A percentile compares a stretch with the other conserved stretches of the same genome.
These are phyloP conservation scores for Morelia viridis DNA, from an alignment of 2,797 vertebrate genomes.

Conservation along the genomic window DNA sequence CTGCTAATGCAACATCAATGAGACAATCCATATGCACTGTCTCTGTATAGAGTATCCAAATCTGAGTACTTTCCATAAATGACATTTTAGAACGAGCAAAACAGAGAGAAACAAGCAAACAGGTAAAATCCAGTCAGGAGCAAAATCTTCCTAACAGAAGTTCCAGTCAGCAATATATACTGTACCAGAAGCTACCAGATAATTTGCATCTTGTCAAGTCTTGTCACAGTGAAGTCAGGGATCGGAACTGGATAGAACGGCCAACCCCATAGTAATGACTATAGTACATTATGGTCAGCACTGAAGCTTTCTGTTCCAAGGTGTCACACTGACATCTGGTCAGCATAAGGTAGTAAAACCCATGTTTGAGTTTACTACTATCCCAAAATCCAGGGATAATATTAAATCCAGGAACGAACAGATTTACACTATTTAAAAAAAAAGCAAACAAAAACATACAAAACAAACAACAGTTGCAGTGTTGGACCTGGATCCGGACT, in stretches of 20 bases:
- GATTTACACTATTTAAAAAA: background rate
- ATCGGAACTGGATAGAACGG: background rate
- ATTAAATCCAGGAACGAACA: background rate
- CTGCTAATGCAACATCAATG: conserved; percentile 35
- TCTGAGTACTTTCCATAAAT: conserved; percentile 43
- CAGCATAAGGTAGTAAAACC: background rate
- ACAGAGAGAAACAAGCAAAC: background rate
- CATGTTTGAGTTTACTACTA: background rate
- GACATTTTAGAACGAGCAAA: conserved; percentile 36
- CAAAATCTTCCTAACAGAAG: background rate
- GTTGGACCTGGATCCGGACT: background rate
- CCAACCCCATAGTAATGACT: background rate
- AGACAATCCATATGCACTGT: conserved; percentile 28
- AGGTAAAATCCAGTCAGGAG: background rate
- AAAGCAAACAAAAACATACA: background rate
- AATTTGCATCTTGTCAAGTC: background rate
- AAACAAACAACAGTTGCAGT: background rate
- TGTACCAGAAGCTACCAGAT: background rate
- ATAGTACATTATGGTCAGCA: background rate
- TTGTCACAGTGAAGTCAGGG: background rate
- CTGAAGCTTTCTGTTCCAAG: background rate
- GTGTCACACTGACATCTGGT: background rate
- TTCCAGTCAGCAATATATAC: background rate
- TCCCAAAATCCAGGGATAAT: background rate
- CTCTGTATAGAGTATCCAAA: conserved; percentile 29